phyloP scores from a whole-genome alignment of 2,888 invertebrate genomes.

The Drosophila percnosoma region DNA sequence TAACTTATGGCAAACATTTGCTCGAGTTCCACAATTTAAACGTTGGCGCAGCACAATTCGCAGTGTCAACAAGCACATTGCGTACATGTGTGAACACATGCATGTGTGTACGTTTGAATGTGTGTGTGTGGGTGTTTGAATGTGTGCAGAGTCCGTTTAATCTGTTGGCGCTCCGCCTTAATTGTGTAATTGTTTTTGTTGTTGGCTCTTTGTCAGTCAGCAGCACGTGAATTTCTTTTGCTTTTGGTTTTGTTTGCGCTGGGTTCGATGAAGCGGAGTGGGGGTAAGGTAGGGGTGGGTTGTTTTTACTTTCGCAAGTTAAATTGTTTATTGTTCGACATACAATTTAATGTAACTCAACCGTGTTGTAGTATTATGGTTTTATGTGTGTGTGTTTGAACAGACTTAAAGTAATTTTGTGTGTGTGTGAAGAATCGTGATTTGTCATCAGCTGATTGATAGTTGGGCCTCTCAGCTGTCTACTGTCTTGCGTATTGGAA shows the following conservation, averaged over 20 bases:
- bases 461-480: neutral
- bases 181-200: conserved; percentile 36
- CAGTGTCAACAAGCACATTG: neutral
- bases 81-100: neutral
- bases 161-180: conserved; percentile 31
- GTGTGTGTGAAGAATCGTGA: neutral
- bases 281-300: neutral
- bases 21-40: conserved; percentile 1
- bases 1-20: conserved; percentile 12
- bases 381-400: neutral
- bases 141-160: conserved; percentile 9
- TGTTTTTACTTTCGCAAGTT: conserved; percentile 33
- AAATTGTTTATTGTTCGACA: conserved; percentile 29
- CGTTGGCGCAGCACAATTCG: neutral
- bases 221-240: conserved; percentile 21
- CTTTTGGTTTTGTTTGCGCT: conserved; percentile 18
- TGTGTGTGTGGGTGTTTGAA: neutral
- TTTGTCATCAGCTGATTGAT: neutral
- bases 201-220: conserved; percentile 25
- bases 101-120: neutral
- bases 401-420: neutral
- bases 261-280: neutral
- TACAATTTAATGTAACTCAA: conserved; percentile 22
- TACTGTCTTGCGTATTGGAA: neutral
- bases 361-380: neutral